phyloP scores from a whole-genome alignment of 2,888 invertebrate species.

The Stenchaetothrips biformis region DNA sequence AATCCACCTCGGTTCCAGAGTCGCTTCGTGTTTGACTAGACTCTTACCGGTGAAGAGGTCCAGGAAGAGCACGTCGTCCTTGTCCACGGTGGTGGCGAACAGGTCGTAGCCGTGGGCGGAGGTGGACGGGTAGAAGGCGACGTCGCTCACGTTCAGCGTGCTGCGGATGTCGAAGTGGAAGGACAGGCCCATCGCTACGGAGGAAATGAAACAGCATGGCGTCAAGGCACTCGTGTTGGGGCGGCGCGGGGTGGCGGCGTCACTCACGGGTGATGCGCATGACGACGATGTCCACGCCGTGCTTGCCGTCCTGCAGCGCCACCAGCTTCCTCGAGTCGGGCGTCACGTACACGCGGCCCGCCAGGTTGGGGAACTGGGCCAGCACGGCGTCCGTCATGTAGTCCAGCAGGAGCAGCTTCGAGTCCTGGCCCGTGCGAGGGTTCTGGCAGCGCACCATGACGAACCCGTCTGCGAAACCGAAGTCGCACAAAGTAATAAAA shows the following conservation, averaged over 20 bases:
- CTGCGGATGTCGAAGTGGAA: constrained; percentile 71
- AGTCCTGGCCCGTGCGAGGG: constrained; percentile 57
- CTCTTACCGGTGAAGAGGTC: constrained; percentile 59
- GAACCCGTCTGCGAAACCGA: constrained; percentile 57
- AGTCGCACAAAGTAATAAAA: not conserved
- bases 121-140: constrained; percentile 67
- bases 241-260: too few relatives aligned
- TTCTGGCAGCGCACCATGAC: constrained; percentile 66
- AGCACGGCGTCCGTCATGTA: constrained; percentile 67
- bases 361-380: constrained; percentile 56
- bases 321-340: constrained; percentile 58
- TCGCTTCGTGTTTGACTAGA: not conserved
- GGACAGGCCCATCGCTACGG: constrained; percentile 57
- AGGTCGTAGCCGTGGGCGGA: constrained; percentile 68
- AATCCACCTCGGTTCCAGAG: not conserved
- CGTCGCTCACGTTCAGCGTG: constrained; percentile 64
- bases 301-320: constrained; percentile 57
- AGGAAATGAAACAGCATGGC: constrained; percentile 31
- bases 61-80: constrained; percentile 65
- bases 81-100: constrained; percentile 65
- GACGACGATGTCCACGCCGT: constrained; percentile 57
- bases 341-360: constrained; percentile 62
- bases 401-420: constrained; percentile 64
- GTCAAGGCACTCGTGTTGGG: too few relatives aligned
- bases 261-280: constrained; percentile 60